These are phyloP conservation scores for Drusus annulatus DNA, from an alignment of 1,140 invertebrate species.

Conservation along the genomic window DNA sequence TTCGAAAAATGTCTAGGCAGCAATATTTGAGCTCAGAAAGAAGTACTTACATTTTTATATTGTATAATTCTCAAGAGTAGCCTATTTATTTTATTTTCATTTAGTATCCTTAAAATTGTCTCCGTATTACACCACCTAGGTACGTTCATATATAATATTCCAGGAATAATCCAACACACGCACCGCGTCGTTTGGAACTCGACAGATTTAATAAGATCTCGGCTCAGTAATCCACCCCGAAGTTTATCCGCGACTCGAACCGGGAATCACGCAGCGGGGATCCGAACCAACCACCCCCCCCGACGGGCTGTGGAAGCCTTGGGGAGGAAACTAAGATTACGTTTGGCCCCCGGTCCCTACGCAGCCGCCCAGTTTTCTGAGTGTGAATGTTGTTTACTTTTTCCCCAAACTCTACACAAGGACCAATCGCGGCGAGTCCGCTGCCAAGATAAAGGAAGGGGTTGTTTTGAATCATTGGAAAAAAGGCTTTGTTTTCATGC, in stretches of 20 bases:
- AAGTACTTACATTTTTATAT: no score
- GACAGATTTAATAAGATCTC: constrained; percentile 58
- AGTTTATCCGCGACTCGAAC: constrained; percentile 56
- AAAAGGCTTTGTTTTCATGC: no score
- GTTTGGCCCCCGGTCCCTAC: background rate
- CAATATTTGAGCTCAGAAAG: no score
- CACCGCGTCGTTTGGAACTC: background rate
- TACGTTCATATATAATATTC: no score
- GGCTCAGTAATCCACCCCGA: constrained; percentile 55
- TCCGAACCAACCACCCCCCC: constrained; percentile 47
- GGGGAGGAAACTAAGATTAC: constrained; percentile 37
- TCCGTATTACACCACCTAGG: no score
- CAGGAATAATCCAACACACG: background rate
- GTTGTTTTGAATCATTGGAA: no score
- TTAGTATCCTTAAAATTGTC: no score
- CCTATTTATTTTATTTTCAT: no score
- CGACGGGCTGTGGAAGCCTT: constrained; percentile 5
- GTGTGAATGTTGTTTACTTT: no score
- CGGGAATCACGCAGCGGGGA: constrained; percentile 59
- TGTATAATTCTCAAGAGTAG: no score
- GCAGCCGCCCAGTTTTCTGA: constrained; percentile 4
- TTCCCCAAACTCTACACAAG: background rate
- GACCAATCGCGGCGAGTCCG: background rate
- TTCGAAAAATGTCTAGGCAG: no score
- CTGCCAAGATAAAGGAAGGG: no score